Base-by-base conservation (phyloP, 2,888 invertebrate genomes). In the Nudaria mundana region DNA sequence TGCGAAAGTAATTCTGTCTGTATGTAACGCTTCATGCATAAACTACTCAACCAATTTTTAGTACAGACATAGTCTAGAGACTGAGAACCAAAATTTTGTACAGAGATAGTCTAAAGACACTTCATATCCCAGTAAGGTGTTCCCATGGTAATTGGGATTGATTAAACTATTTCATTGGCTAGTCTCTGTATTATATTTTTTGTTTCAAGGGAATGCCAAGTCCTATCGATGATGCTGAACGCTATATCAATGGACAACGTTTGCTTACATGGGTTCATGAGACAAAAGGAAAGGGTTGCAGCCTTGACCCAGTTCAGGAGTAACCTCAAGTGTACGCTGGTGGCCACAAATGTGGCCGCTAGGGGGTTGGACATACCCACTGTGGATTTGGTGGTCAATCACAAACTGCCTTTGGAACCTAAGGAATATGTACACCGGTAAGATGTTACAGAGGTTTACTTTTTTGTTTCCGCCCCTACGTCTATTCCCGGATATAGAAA, bases 281-380 rank as follows among this genome's bases (percentile, higher is more conserved):
- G 95, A 8, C 99, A 99, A 76, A 91, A 92, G 52, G 94, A 97
- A 66, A 91, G 99, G 5, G 90, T 97, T 23, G 92, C 94, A 0
- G 93, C 98, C 0, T 90, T 99, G 1, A 91, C 94, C 6, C 94
- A 93, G 71, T 99, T 99, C 78, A 94, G 98, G 63, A 97, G 98
- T 0, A 95, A 96, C 71, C 92, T 94, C 37, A 91, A 94, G 5
- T 94, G 94, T 61, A 96, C 98, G 13, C 88, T 99, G 12, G 94
- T 99, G 37, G 98, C 98, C 0, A 99, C 99, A 0, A 98, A 99
- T 84, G 97, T 99, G 0, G 99, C 98, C 0, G 96, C 97, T 37
- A 91, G 98, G 80, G 98, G 99, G 5, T 87, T 99, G 24, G 99
- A 99, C 73, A 98, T 99, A 72, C 98, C 98, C 0, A 92, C 93